Base-by-base conservation (phyloP, 2,888 invertebrate genomes). In the Mellilla xanthometata region DNA sequence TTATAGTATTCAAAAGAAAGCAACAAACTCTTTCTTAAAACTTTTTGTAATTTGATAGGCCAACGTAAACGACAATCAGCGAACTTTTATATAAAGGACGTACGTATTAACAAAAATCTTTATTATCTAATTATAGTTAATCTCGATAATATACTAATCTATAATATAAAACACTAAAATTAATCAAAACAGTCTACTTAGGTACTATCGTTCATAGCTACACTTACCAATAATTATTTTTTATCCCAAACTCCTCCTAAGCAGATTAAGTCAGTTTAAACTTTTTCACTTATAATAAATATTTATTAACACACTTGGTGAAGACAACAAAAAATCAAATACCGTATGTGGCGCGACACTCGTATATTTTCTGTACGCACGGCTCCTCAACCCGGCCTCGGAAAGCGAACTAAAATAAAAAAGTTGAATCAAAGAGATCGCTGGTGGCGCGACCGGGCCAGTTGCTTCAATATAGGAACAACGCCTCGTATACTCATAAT, bases 351-450 rank as follows among this genome's bases (percentile, higher is more conserved):
- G 19, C 34, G 34, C 35, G 27, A 31, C 19, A 31, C 15, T 29
- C 6, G 5, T 3, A 5, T 19, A 1, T 19, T 19, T 19, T 19
- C n/a, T 1, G 2, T 19, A 19, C 3, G 15, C 15, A 6, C 9
- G 28, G 11, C 39, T 35, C n/a, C 1, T 26, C 34, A 9, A 26
- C 26, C 15, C 34, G 45, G 13, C 19, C 23, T 30, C 45, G 29
- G 30, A 45, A 30, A 35, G 31, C 40, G 46, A 10, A 46, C 46
- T 46, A 45, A 39, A 32, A 35, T 23, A 45, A 45, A 39, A n/a
- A 34, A 29, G 33, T 46, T 46, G 30, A 40, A 46, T 10, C 22
- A 22, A 2, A n/a, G 15, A 19, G 33, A 12, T 30, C 34, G 45
- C 34, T 28, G 45, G 29, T 33, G 33, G 39, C 34, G 41, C 34